Conservation (phyloP, 2,113 vertebrate species). For the Leucoraja erinaceus region DNA sequence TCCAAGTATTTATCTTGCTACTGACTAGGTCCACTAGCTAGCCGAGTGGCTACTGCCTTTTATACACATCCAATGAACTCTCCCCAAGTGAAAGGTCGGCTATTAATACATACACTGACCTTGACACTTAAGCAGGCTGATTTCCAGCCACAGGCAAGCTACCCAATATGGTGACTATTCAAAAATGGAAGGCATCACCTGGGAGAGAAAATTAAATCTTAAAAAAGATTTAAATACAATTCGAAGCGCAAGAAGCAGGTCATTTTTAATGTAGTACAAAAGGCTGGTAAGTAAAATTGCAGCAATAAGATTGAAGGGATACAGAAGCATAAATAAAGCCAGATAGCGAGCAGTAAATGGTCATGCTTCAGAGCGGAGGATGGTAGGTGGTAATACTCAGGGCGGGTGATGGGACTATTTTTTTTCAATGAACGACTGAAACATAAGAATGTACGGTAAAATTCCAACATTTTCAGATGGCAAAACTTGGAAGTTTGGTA, state of each 20-base stretch:
- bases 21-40: neutral
- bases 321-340: no score
- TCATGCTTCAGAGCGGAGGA: no score
- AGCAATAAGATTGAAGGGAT: no score
- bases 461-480: no score
- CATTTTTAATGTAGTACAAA: neutral
- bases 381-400: no score
- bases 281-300: no score
- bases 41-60: neutral
- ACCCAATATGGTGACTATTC: neutral
- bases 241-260: neutral
- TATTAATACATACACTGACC: neutral
- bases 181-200: neutral
- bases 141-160: neutral
- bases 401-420: no score
- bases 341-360: no score
- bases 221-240: neutral
- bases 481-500: no score
- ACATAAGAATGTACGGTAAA: no score
- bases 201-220: neutral
- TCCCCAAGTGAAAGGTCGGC: neutral
- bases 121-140: neutral
- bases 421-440: no score
- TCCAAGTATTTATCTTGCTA: neutral
- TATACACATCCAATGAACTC: neutral